These are phyloP conservation scores for Leptopilina clavipes DNA, from an alignment of 1,140 invertebrate genomes.

Conservation along the genomic window DNA sequence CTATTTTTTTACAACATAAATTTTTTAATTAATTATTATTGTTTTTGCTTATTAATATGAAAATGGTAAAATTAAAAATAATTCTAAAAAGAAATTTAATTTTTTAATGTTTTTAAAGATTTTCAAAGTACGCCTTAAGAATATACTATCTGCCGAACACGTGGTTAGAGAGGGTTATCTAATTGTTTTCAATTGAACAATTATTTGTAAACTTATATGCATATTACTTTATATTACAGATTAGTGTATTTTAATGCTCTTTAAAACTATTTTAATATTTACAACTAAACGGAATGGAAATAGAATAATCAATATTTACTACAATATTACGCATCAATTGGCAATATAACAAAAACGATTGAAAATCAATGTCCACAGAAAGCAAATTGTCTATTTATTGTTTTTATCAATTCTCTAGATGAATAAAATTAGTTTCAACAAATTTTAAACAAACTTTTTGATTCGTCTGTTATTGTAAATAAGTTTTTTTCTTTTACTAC, in stretches of 20 bases:
- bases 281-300: not conserved
- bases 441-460: too few relatives aligned
- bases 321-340: not conserved
- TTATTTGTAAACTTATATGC: not conserved
- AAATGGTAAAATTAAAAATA: too few relatives aligned
- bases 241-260: not conserved
- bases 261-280: not conserved
- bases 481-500: too few relatives aligned
- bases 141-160: not conserved
- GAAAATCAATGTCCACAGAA: not conserved
- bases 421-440: too few relatives aligned
- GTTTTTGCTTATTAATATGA: too few relatives aligned
- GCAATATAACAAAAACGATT: not conserved
- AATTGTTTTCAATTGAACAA: not conserved
- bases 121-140: not conserved
- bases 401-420: too few relatives aligned
- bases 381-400: not conserved
- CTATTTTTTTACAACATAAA: too few relatives aligned
- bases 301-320: slow-evolving; percentile 11
- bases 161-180: not conserved
- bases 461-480: too few relatives aligned
- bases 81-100: too few relatives aligned
- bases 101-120: not conserved
- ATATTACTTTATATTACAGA: not conserved
- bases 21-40: too few relatives aligned